Evolutionary conservation across 2,113 vertebrate species (phyloP).

Genomic region (Tonatia bakeri): DNA sequence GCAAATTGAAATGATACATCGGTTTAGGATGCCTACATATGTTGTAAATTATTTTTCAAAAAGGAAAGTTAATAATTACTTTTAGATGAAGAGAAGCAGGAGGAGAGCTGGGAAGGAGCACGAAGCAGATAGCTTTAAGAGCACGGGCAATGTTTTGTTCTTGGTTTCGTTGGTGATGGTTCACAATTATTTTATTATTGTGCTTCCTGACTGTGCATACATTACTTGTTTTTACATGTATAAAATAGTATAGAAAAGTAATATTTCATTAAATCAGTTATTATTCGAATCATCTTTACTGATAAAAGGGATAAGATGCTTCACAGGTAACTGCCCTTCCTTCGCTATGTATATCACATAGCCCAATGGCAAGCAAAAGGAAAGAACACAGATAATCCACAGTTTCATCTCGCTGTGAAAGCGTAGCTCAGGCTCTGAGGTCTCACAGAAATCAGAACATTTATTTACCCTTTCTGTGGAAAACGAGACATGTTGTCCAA

Average conservation of each 20-base stretch:
- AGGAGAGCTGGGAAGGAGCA: neutral
- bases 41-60: neutral
- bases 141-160: neutral
- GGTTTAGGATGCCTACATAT: neutral
- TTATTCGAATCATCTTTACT: neutral
- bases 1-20: neutral
- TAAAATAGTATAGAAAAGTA: neutral
- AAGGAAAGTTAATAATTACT: neutral
- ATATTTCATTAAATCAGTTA: neutral
- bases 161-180: neutral
- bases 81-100: neutral
- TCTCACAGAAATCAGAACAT: slow-evolving; percentile 64
- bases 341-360: neutral
- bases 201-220: neutral
- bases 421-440: slow-evolving; percentile 44
- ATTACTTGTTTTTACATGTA: neutral
- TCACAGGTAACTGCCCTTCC: neutral
- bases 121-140: neutral
- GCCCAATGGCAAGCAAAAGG: neutral
- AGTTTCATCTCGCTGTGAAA: slow-evolving; percentile 32
- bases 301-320: neutral
- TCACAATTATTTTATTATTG: neutral
- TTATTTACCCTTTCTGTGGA: slow-evolving; percentile 49
- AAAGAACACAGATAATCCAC: neutral
- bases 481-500: slow-evolving; percentile 57